Conservation (phyloP, 1,140 invertebrate species). For the Drosophila sturtevanti region DNA sequence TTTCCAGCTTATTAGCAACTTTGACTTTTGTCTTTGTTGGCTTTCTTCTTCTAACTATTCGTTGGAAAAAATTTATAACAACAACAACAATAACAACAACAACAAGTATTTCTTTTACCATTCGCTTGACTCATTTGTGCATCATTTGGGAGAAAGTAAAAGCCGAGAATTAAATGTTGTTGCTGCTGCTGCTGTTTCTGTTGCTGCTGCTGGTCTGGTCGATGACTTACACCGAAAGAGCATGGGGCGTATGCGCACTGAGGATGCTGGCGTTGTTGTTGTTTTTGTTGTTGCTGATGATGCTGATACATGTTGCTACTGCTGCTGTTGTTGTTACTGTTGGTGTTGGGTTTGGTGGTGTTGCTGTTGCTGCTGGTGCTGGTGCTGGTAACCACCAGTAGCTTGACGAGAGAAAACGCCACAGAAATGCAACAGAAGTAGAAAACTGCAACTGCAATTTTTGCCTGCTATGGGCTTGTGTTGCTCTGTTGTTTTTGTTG, state of each 20-base stretch:
- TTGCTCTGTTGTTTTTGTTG: slow-evolving; percentile 26
- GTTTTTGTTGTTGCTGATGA: slow-evolving; percentile 2
- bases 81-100: slow-evolving; percentile 67
- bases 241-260: slow-evolving; percentile 72
- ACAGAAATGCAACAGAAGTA: slow-evolving; percentile 61
- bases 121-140: slow-evolving; percentile 69
- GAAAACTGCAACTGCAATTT: slow-evolving; percentile 54
- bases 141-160: slow-evolving; percentile 81
- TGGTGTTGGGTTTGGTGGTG: slow-evolving; percentile 14
- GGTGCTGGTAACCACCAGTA: not conserved
- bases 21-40: slow-evolving; percentile 38
- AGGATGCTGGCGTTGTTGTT: slow-evolving; percentile 28
- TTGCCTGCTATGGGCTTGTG: slow-evolving; percentile 34
- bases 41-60: slow-evolving; percentile 68
- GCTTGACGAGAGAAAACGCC: slow-evolving; percentile 51
- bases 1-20: slow-evolving; percentile 75
- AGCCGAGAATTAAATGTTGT: slow-evolving; percentile 75
- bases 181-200: slow-evolving; percentile 40
- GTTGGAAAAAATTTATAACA: slow-evolving; percentile 46
- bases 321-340: slow-evolving; percentile 2
- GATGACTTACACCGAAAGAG: slow-evolving; percentile 69
- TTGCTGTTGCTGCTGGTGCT: slow-evolving; percentile 16
- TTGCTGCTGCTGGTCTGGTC: slow-evolving; percentile 47
- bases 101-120: slow-evolving; percentile 48
- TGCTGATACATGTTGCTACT: slow-evolving; percentile 43